Base-by-base conservation (phyloP, 2,888 invertebrate species). In the Nephrotoma flavescens region DNA sequence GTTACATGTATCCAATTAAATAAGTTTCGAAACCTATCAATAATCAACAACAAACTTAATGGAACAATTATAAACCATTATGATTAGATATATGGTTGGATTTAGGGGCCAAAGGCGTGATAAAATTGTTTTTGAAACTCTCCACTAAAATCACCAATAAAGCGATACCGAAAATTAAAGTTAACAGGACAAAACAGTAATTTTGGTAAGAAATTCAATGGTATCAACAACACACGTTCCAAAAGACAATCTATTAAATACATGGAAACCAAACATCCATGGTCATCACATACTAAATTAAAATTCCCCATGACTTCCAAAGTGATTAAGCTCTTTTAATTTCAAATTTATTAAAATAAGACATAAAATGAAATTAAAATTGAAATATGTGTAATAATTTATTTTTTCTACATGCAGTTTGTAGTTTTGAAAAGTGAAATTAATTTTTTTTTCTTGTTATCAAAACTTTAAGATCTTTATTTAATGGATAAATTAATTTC, bases 401-500 rank as follows among this genome's bases (percentile, higher is more conserved):
- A 7, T 71, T 57, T 15, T 71, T 71, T 71, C 31, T 71, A 71
- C 31, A 11, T 31, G 0, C 31, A 71, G 31, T 71, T 31, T 71
- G 71, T 31, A 71, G 31, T 71, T 71, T 71, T 71, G 31, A 71
- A 71, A 71, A 71, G 71, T 71, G 31, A 71, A 71, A 71, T 71
- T 31, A 71, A 9, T 71, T 31, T 57, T 57, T 57, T 71, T 31
- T 71, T 71, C 31, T 71, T 71, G 71, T 84, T 84, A 84, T 84
- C 84, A 42, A 42, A 42, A 84, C n/a, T 84, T 42, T 42, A 84
- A 84, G 12, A 84, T 84, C 84, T 84, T 84, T 84, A 5, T 84
- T 84, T 42, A 84, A 84, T 84, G 84, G 84, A 84, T 42, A 42
- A 42, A 84, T 84, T 83, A 83, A 83, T 84, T 84, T 84, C 41